These are phyloP conservation scores for Myotis yumanensis DNA, from an alignment of 2,113 vertebrate species.

Conservation along the genomic window DNA sequence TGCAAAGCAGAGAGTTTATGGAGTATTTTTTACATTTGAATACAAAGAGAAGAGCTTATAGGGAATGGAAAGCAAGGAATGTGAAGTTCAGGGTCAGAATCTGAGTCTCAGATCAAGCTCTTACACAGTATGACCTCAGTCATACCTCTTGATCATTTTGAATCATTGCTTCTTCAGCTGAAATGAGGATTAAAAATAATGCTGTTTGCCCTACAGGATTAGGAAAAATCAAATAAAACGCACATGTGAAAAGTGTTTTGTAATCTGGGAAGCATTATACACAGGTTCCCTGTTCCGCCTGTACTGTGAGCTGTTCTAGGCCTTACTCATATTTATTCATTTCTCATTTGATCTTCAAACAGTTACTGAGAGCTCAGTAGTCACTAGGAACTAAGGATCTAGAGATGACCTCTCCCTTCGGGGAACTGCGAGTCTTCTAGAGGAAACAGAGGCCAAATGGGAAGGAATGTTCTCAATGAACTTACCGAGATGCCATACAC, in stretches of 20 bases:
- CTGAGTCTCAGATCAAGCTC: not conserved
- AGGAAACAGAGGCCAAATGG: not conserved
- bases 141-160: not conserved
- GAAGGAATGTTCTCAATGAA: not conserved
- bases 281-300: not conserved
- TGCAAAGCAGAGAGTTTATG: not conserved
- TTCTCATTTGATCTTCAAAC: not conserved
- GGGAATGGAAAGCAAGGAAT: not conserved
- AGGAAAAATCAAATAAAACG: not conserved
- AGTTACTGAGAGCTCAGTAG: not conserved
- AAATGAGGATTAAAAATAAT: slow-evolving; percentile 21
- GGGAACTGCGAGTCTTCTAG: not conserved
- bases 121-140: not conserved
- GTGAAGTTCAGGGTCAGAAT: not conserved
- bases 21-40: not conserved
- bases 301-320: not conserved
- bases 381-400: not conserved
- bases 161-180: not conserved
- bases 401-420: not conserved
- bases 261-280: not conserved
- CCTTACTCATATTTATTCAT: not conserved
- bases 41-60: not conserved
- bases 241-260: not conserved
- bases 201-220: not conserved
- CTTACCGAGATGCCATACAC: not conserved